A percentile compares a stretch with the other conserved stretches of the same genome.
phyloP scores from a whole-genome alignment of 2,113 vertebrate species.

The Nanger granti region DNA sequence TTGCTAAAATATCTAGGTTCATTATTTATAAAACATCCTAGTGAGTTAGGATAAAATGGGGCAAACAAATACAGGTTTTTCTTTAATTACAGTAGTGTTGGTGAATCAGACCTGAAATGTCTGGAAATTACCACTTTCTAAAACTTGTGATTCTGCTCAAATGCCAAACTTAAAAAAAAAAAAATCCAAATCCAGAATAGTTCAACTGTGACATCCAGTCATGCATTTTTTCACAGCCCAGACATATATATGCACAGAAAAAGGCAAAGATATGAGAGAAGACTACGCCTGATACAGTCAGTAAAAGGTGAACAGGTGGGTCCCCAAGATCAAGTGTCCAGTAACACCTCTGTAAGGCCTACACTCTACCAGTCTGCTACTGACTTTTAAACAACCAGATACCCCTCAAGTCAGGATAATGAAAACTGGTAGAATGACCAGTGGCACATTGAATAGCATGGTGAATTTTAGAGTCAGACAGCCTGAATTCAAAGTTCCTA shows the following conservation, averaged over 20 bases:
- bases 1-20: constrained; percentile 49
- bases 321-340: neutral
- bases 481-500: neutral
- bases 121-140: constrained; percentile 59
- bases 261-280: neutral
- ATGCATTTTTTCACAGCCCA: neutral
- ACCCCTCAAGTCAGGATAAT: neutral
- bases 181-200: constrained; percentile 19
- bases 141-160: constrained; percentile 47
- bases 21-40: constrained; percentile 45
- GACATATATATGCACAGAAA: neutral
- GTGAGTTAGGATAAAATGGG: constrained; percentile 32
- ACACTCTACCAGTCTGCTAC: neutral
- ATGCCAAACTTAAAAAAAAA: constrained; percentile 35
- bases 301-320: neutral
- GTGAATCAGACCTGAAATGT: constrained; percentile 60
- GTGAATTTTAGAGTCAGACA: neutral
- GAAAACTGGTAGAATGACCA: neutral
- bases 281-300: neutral
- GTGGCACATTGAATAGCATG: neutral
- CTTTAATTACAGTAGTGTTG: constrained; percentile 49
- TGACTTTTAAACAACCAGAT: neutral
- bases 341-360: neutral
- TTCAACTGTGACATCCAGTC: neutral
- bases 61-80: constrained; percentile 50